Conservation (phyloP, 2,888 invertebrate genomes). For the Callyntrura guangdongensis region DNA sequence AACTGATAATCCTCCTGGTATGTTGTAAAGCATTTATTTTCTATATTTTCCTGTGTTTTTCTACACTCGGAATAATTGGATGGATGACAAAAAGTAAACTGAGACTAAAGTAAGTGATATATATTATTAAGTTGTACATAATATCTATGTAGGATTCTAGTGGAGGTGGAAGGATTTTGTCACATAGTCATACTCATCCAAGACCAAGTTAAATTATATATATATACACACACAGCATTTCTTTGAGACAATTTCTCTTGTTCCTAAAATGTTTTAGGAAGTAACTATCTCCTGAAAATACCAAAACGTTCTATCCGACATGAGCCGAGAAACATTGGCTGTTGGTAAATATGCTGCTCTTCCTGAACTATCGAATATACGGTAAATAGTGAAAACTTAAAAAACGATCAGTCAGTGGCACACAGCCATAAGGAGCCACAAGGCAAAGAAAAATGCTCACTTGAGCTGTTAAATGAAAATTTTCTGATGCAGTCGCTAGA, state of each 20-base stretch:
- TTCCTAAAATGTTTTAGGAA: conserved; percentile 36
- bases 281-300: conserved; percentile 35
- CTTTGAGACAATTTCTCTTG: conserved; percentile 67
- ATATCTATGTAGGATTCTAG: conserved; percentile 5
- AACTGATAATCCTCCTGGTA: not conserved
- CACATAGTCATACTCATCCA: not conserved
- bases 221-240: conserved; percentile 38
- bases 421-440: conserved; percentile 46
- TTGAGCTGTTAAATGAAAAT: conserved; percentile 71
- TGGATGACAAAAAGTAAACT: conserved; percentile 49
- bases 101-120: conserved; percentile 11
- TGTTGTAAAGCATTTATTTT: not conserved
- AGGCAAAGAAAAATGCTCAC: conserved; percentile 42
- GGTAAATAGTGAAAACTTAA: conserved; percentile 69
- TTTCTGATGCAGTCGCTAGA: conserved; percentile 42
- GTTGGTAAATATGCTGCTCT: conserved; percentile 57
- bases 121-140: not conserved
- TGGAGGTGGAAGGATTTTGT: not conserved
- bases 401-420: conserved; percentile 75
- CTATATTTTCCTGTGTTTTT: not conserved
- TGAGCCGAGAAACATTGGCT: conserved; percentile 58
- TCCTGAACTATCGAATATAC: conserved; percentile 70
- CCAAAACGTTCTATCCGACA: conserved; percentile 53
- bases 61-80: conserved; percentile 43
- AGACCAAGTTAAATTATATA: conserved; percentile 57